These are phyloP conservation scores for Acridotheres tristis DNA, from an alignment of 2,797 vertebrate genomes.

Conservation along the genomic window DNA sequence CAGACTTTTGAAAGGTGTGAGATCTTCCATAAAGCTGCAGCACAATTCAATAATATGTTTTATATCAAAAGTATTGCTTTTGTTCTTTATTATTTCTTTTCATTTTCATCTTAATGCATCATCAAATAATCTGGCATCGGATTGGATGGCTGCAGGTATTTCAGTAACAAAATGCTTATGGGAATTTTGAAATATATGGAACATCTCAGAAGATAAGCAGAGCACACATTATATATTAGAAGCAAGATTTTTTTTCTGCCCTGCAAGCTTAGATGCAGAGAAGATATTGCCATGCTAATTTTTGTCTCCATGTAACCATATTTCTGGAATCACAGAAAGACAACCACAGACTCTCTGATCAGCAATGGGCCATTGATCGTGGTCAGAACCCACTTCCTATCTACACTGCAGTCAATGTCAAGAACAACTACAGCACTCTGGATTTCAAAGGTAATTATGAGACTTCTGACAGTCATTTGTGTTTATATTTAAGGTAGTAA, in stretches of 20 bases:
- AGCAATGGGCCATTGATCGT: conserved; percentile 70
- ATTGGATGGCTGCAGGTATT: background rate
- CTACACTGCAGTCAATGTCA: conserved; percentile 82
- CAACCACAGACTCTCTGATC: conserved; percentile 78
- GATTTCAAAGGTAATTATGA: conserved; percentile 80
- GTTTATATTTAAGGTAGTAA: background rate
- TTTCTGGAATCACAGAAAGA: conserved; percentile 72
- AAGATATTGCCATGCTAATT: background rate
- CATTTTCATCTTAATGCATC: background rate
- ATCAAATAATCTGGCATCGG: background rate
- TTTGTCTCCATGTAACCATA: background rate
- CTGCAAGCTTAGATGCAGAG: background rate
- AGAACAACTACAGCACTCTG: conserved; percentile 77
- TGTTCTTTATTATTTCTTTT: background rate
- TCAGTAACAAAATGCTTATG: background rate
- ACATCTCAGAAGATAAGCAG: background rate
- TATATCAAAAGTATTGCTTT: background rate
- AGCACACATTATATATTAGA: background rate
- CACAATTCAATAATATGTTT: accelerated
- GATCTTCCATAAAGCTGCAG: background rate
- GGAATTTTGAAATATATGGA: background rate
- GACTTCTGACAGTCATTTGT: background rate
- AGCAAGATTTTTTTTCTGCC: background rate
- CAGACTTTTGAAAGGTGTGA: background rate
- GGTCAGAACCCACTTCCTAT: conserved; percentile 83